Conservation (phyloP, 2,888 invertebrate species). For the Leptarthrus brevirostris region DNA sequence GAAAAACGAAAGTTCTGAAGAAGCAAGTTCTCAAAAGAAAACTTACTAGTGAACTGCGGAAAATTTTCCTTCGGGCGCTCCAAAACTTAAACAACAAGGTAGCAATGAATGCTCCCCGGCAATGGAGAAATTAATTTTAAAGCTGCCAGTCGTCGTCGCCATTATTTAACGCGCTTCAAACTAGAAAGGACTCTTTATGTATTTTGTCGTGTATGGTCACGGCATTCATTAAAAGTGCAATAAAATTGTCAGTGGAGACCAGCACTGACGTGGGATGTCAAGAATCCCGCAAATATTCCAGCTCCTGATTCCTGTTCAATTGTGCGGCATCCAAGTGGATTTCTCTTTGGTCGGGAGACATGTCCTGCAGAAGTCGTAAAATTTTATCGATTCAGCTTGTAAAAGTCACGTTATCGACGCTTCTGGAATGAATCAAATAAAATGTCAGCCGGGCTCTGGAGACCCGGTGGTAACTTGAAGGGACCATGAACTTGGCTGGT, state of each 20-base stretch:
- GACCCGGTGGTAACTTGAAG: conserved; percentile 3
- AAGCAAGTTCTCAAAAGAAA: conserved; percentile 15
- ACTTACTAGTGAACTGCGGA: background rate
- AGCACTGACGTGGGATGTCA: background rate
- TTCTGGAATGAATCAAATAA: conserved; percentile 47
- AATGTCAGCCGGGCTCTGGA: background rate
- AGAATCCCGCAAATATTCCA: conserved; percentile 19
- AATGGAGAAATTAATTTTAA: conserved; percentile 34
- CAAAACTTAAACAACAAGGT: conserved; percentile 10
- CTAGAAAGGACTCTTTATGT: background rate
- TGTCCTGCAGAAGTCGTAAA: conserved; percentile 43
- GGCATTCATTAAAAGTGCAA: conserved; percentile 31
- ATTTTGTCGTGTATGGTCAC: conserved; percentile 5
- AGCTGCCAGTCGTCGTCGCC: conserved; percentile 4
- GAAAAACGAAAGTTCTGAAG: background rate
- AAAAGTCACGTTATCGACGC: conserved; percentile 47
- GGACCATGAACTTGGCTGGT: conserved; percentile 18
- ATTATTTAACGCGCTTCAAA: background rate
- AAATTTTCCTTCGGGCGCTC: background rate
- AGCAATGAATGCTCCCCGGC: conserved; percentile 3
- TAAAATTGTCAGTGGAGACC: conserved; percentile 24
- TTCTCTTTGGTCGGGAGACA: background rate
- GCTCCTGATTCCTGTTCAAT: background rate
- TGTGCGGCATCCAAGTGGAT: background rate
- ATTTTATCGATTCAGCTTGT: conserved; percentile 35